A percentile compares a stretch with the other conserved stretches of the same genome.
Conservation (phyloP, 2,888 invertebrate genomes). For the Platycheirus albimanus region DNA sequence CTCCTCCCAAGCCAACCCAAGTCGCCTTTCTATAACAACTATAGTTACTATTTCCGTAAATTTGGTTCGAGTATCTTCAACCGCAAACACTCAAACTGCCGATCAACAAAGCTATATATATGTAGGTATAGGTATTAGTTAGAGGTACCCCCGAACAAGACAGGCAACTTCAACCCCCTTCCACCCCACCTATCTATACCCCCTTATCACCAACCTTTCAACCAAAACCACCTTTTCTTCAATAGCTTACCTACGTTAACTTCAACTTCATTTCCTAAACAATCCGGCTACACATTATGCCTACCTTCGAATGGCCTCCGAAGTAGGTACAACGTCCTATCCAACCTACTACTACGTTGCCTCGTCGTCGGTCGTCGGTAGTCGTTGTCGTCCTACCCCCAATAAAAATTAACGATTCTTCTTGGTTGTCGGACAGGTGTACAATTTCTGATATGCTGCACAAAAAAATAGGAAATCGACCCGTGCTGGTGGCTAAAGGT, state of each 20-base stretch:
- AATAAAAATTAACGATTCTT: constrained; percentile 74
- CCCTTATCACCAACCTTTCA: no score
- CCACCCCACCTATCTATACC: no score
- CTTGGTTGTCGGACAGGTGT: constrained; percentile 69
- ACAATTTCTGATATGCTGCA: constrained; percentile 69
- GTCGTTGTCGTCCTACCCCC: constrained; percentile 49
- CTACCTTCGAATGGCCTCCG: constrained; percentile 60
- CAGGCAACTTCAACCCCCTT: neutral
- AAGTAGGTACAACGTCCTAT: constrained; percentile 45
- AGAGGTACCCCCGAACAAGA: neutral
- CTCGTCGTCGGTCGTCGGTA: constrained; percentile 4
- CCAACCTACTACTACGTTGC: constrained; percentile 7
- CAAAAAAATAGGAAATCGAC: constrained; percentile 54
- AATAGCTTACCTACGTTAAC: constrained; percentile 57
- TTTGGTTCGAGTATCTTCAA: constrained; percentile 24
- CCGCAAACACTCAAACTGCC: constrained; percentile 20
- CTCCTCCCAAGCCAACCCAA: neutral
- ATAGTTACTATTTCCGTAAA: constrained; percentile 24
- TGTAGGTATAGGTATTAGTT: no score
- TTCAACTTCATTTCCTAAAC: constrained; percentile 69
- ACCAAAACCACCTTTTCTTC: constrained; percentile 28
- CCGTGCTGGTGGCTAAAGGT: neutral
- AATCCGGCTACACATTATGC: constrained; percentile 68
- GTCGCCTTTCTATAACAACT: neutral
- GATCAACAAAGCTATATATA: neutral